Evolutionary conservation across 2,113 vertebrate genomes (phyloP).

Genomic region (Chunga burmeisteri): DNA sequence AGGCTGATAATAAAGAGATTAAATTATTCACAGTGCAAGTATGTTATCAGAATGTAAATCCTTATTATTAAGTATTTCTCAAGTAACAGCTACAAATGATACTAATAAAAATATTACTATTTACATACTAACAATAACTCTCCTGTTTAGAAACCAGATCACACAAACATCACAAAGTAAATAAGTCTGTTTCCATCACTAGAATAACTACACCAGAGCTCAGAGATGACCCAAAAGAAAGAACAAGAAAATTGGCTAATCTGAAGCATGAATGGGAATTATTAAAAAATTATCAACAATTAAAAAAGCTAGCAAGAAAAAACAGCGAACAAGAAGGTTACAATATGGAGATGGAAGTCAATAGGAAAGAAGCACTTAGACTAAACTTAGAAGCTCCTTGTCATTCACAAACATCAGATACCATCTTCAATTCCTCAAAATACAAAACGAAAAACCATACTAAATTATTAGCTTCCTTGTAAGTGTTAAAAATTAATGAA

Average conservation of each 20-base stretch:
- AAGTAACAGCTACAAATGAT: neutral
- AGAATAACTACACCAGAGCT: neutral
- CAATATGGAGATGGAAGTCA: neutral
- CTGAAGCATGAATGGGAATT: neutral
- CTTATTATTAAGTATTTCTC: neutral
- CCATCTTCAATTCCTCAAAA: neutral
- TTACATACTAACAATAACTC: neutral
- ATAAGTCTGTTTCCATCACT: neutral
- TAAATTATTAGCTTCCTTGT: neutral
- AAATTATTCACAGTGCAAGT: neutral
- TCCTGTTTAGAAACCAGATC: neutral
- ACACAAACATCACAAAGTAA: neutral
- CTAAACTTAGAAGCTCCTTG: neutral
- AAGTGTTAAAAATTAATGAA: neutral
- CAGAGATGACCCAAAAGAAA: neutral
- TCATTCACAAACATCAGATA: neutral
- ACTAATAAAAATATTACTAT: neutral
- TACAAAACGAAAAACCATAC: neutral
- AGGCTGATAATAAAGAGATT: slow-evolving; percentile 73
- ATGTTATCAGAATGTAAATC: neutral
- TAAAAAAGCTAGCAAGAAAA: neutral
- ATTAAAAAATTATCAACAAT: neutral
- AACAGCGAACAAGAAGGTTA: neutral
- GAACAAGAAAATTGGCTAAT: neutral
- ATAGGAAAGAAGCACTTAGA: neutral